Evolutionary conservation across 2,113 vertebrate species (phyloP).

Genomic region (Aplodontia rufa): DNA sequence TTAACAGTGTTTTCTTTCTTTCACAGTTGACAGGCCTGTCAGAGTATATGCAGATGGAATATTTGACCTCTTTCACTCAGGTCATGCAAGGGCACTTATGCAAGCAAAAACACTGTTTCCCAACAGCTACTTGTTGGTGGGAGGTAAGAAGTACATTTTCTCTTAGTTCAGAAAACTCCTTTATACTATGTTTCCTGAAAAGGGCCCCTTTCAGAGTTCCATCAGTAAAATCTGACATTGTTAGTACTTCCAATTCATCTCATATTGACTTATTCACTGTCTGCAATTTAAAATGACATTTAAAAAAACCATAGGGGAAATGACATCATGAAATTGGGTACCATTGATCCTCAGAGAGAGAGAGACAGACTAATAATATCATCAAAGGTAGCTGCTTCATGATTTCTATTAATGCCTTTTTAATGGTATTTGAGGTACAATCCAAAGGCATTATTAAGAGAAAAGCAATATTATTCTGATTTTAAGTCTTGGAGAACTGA

Average conservation of each 20-base stretch:
- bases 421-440: conserved; percentile 33
- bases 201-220: conserved; percentile 22
- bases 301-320: conserved; percentile 49
- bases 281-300: conserved; percentile 36
- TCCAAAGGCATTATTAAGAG: not conserved
- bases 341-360: not conserved
- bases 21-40: conserved; percentile 94
- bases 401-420: conserved; percentile 47
- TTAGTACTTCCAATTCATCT: not conserved
- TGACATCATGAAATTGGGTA: not conserved
- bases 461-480: conserved; percentile 34
- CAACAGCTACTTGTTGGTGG: conserved; percentile 98
- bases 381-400: not conserved
- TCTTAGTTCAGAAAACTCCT: conserved; percentile 54
- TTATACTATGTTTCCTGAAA: conserved; percentile 23
- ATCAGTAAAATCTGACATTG: conserved; percentile 44
- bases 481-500: conserved; percentile 2
- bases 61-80: conserved; percentile 99
- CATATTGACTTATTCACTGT: not conserved
- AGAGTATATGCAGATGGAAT: conserved; percentile 99
- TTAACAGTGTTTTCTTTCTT: conserved; percentile 77
- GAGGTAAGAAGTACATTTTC: conserved; percentile 89
- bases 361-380: not conserved
- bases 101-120: conserved; percentile 99
- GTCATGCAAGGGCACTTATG: conserved; percentile 98